Base-by-base conservation (phyloP, 2,797 vertebrate species). In the Thripadectes ignobilis region DNA sequence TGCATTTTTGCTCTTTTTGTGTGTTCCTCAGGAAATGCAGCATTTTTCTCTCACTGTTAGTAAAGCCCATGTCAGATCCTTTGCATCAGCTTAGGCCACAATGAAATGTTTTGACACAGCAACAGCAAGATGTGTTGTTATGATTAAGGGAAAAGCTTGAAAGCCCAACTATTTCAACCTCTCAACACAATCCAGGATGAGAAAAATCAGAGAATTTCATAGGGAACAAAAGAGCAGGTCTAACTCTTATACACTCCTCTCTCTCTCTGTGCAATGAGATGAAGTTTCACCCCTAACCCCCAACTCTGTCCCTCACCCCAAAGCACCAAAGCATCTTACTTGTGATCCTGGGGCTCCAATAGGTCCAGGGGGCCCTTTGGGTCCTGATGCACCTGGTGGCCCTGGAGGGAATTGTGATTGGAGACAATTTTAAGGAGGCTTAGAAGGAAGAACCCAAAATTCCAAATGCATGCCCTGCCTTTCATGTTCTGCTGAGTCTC, bases 351-450 rank as follows among this genome's bases (percentile, higher is more conserved):
- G 97, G 66, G 65, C 89, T 87, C 98, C 98, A 3, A 93, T 72
- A 22, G 98, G 97, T 85, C 98, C 98, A 46, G 98, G 97, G 38
- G 96, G 97, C 11, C 98, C 98, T 36, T 96, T 98, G 67, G 98
- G 98, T 82, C 98, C 98, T 27, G 98, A 97, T n/a, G 97, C 97
- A 32, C 99, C 99, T 76, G 98, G 95, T 29, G 96, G 95, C 29
- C 98, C 98, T 93, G 96, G 68, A 39, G 62, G 92, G 83, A 92
- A 83, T 89, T 72, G 93, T 19, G 21, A 86, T 59, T 62, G 46
- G 73, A 94, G 63, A 85, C 36, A 94, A 49, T 69, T 51, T 61
- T 65, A 75, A 65, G 69, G 30, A 89, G 29, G 66, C 3, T 67
- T 45, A 68, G 45, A 59, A 88, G 46, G 41, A 68, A 80, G 22